Conservation (phyloP, 1,140 invertebrate genomes). For the Procambarus virginalis region DNA sequence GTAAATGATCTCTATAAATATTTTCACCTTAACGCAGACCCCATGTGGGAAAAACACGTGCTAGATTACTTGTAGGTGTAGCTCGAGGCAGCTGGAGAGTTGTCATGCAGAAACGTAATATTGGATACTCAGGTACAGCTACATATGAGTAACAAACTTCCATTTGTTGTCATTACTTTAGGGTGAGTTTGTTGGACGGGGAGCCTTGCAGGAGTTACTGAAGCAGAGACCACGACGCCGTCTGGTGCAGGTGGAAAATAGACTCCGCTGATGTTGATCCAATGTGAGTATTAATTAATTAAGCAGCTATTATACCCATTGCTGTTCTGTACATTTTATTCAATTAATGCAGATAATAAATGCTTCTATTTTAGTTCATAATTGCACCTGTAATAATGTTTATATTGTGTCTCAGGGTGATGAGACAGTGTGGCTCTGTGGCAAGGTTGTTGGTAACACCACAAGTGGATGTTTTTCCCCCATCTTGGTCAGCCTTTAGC, state of each 20-base stretch:
- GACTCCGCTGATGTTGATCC: conserved; percentile 73
- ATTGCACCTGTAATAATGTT: background rate
- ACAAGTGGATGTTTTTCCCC: conserved; percentile 73
- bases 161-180: background rate
- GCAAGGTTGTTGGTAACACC: conserved; percentile 73
- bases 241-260: conserved; percentile 71
- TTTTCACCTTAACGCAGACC: no score
- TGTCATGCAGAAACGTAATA: no score
- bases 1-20: no score
- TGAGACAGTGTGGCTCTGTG: conserved; percentile 70
- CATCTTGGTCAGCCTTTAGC: conserved; percentile 72
- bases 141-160: no score
- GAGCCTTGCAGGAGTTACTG: conserved; percentile 71
- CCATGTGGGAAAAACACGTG: no score
- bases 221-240: conserved; percentile 69
- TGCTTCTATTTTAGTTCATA: no score
- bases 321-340: no score
- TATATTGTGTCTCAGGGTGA: conserved; percentile 61
- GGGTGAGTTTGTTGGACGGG: conserved; percentile 73
- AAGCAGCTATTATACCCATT: no score
- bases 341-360: no score
- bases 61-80: no score
- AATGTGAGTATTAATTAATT: conserved; percentile 72
- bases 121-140: no score
- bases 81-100: no score